Base-by-base conservation (phyloP, 2,113 vertebrate genomes). In the Sphyrna mokarran region DNA sequence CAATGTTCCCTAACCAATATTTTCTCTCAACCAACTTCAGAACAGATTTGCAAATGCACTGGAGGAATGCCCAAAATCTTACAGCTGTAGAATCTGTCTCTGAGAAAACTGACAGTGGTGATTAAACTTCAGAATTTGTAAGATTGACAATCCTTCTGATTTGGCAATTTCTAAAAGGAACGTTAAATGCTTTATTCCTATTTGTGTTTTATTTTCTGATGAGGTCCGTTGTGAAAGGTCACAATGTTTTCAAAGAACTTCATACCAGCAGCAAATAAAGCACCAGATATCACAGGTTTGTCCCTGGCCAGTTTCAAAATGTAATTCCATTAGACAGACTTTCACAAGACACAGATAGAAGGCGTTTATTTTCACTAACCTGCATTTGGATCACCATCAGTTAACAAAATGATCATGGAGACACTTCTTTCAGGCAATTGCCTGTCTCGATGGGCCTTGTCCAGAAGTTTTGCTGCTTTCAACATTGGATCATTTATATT, bases 341-440 rank as follows among this genome's bases (percentile, higher is more conserved):
- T 66, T 66, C 33, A 95, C 8, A 66, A 22, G 40, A 61, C 20
- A 72, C 14, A n/a, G 22, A 72, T 33, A 80, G 6, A 70, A 29
- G n/a, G 40, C 80, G 68, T 86, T 89, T 48, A 87, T 80, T 43
- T 48, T 66, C 29, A 95, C 97, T 96, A 96, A 98, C 99, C 98
- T 96, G 95, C 0, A 0, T 98, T 99, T 91, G 99, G 98, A 0
- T 98, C 97, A 96, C 99, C 99, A 68, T 99, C 99, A 0, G 99
- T 99, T 97, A 99, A 97, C 96, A 99, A 98, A 96, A 99, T 98
- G 95, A 99, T 96, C 63, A 99, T 98, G 29, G 99, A 98, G 1
- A 98, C 98, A 0, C 98, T 98, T 95, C 98, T 98, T 70, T 97
- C 96, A 9, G 97, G 97, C 54, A 98, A 96, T 0, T 90, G 18